Evolutionary conservation across 2,797 vertebrate species (phyloP), one percentile per base, ranked within the genome.

Genomic region (Vireo griseus): DNA sequence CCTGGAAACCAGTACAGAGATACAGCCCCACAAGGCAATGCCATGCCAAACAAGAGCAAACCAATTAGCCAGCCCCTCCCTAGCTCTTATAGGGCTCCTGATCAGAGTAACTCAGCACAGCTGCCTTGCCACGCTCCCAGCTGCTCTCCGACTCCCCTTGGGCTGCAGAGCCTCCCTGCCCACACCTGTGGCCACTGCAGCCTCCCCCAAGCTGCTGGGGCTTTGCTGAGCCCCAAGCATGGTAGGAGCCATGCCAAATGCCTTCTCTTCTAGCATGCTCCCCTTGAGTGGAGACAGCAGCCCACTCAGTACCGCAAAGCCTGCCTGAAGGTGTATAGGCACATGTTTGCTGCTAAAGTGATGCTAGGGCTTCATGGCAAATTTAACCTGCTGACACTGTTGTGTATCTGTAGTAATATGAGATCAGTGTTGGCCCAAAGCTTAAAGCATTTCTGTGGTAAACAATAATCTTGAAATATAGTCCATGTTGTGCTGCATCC

Each of bases 21-120:
- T 5, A 31, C 15, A 74, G 0, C 5, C 2, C 3, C 18, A 26
- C 19, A 5, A 44, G 19, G 42, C 9, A 19, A 3, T 1, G 0
- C 2, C 3, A 7, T 7, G 0, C 3, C 12, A 18, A 7, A 6
- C 2, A 16, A 3, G 2, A 52, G 1, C 9, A 29, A 61, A 14
- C 4, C 2, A 19, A 0, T 0, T 0, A 0, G 0, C 0, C 4
- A 1, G 0, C 6, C 8, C 31, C 20, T 73, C 33, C 37, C 16
- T 1, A 13, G 39, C 16, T 5, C 0, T 75, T 55, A 10, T 2
- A 39, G 9, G 16, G 39, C 47, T 75, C 26, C 15, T 45, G 17
- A 35, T 18, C 3, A 57, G 54, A 26, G 47, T 61, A 81, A 65
- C 11, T 1, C 58, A 55, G 40, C 5, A 16, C 82, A 88, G 59